These are phyloP conservation scores for Lepisosteus oculatus DNA, from an alignment of 2,113 vertebrate species.

Conservation along the genomic window DNA sequence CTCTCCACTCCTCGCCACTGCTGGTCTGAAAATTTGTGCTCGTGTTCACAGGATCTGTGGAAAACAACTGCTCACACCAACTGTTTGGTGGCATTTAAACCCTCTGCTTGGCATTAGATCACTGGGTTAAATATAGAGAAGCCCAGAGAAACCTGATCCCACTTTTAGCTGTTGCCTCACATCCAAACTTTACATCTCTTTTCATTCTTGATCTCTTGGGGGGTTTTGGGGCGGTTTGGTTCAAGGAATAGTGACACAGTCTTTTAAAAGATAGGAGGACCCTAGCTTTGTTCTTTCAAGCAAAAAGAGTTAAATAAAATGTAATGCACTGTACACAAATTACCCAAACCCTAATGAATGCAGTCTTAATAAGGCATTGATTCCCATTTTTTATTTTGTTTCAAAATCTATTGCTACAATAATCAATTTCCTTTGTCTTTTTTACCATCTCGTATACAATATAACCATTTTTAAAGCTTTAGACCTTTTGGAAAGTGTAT, in stretches of 20 bases:
- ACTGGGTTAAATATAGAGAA: conserved; percentile 98
- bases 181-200: conserved; percentile 93
- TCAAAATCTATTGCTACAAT: no score
- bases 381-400: no score
- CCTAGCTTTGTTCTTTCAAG: conserved; percentile 52
- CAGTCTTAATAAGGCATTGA: no score
- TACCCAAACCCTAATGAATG: no score
- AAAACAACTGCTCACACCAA: conserved; percentile 79
- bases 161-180: conserved; percentile 97
- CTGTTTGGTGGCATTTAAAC: conserved; percentile 98
- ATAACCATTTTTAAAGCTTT: no score
- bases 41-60: conserved; percentile 69
- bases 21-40: conserved; percentile 38
- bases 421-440: no score
- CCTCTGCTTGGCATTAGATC: conserved; percentile 93
- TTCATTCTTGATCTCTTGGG: conserved; percentile 69
- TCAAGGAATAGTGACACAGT: conserved; percentile 25
- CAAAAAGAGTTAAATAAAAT: conserved; percentile 44
- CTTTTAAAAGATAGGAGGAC: conserved; percentile 40
- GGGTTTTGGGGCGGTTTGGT: conserved; percentile 54
- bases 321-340: background rate
- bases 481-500: no score
- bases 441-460: no score
- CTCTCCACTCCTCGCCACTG: conserved; percentile 40
- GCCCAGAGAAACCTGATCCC: conserved; percentile 89